Evolutionary conservation across 2,797 vertebrate genomes (phyloP), one percentile per base, ranked within the genome.

Genomic region (Sebastiscus albofasciatus): DNA sequence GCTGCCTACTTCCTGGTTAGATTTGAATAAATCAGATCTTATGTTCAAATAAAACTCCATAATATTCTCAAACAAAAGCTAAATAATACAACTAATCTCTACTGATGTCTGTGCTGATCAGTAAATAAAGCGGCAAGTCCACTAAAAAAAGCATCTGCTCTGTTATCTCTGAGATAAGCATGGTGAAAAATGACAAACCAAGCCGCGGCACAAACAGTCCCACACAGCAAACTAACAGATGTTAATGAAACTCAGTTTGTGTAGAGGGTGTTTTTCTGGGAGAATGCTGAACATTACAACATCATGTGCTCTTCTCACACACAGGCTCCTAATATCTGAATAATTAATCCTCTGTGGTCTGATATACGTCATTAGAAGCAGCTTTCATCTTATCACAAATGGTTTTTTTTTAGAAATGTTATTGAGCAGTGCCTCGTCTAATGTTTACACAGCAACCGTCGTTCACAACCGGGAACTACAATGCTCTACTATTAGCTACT

Each of bases 81-180:
- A 29, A 60, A 34, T 42, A 52, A 68, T 39, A 31, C 66, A 49
- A 8, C 13, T 54, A 12, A 62, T 79, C 54, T 69, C 33, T 12
- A 16, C 12, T 73, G 24, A 82, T 46, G 59, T 76, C 42, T 67
- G 60, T 2, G 2, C 8, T 42, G 52, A 67, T 74, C 8, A 49
- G 24, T 26, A 36, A 69, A 54, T 39, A 69, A 77, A 79, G 65
- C 29, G 3, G 39, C 39, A 46, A 20, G 26, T 55, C 39, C 24
- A 42, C 7, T 13, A 18, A 18, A 39, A 39, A 68, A 24, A 24
- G 24, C 24, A 46, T 56, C 26, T 31, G 49, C 10, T 72, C 59
- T 76, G 73, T 8, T 2, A 0, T 52, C 36, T 75, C 18, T 81
- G 60, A 71, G 67, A 85, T 75, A 70, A 75, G 22, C n/a, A 6